A percentile compares a stretch with the other conserved stretches of the same genome.
These are phyloP conservation scores for Clavelina lepadiformis DNA, from an alignment of 23 tunicate genomes.

Conservation along the genomic window DNA sequence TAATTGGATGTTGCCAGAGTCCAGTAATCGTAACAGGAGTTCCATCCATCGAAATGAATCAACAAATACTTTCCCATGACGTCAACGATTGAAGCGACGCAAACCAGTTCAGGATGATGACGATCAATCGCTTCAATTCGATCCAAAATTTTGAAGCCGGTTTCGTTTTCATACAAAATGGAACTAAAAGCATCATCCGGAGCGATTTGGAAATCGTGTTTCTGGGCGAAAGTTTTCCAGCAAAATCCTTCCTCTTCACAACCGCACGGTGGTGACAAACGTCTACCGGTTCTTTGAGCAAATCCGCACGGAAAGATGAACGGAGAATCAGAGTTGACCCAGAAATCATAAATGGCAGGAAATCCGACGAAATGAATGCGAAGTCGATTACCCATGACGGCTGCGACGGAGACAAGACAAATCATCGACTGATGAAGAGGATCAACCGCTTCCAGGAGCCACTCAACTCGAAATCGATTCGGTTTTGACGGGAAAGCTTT, in stretches of 20 bases:
- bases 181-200: constrained; percentile 11
- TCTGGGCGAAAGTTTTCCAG: background rate
- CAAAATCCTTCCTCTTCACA: background rate
- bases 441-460: constrained; percentile 60
- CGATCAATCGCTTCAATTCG: constrained; percentile 65
- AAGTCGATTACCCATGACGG: constrained; percentile 48
- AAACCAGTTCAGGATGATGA: constrained; percentile 46
- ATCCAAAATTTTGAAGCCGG: constrained; percentile 33
- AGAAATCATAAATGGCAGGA: constrained; percentile 40
- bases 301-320: constrained; percentile 79
- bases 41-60: constrained; percentile 80
- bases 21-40: constrained; percentile 60
- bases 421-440: constrained; percentile 48
- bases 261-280: constrained; percentile 30
- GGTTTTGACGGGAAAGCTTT: constrained; percentile 31
- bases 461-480: constrained; percentile 41
- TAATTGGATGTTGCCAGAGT: constrained; percentile 22
- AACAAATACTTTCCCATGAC: constrained; percentile 44
- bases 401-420: constrained; percentile 30
- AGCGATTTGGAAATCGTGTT: background rate
- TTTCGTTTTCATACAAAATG: constrained; percentile 4
- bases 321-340: constrained; percentile 54
- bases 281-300: constrained; percentile 50
- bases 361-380: constrained; percentile 66
- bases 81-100: constrained; percentile 64